Base-by-base conservation (phyloP, 1,140 invertebrate species). In the Sarcophaga bullata region DNA sequence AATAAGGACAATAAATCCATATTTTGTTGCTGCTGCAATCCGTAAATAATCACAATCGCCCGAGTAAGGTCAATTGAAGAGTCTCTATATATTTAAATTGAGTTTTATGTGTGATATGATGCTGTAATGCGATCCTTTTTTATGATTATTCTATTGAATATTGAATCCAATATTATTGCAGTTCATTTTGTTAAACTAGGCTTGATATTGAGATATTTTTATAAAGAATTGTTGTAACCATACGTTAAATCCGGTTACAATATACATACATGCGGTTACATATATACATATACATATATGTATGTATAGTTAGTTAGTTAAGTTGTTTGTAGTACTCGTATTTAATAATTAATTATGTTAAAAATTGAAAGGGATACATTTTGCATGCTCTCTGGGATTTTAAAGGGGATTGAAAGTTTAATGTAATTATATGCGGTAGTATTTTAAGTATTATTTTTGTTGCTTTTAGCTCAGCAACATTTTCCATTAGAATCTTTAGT, bases 21-120 rank as follows among this genome's bases (percentile, higher is more conserved):
- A n/a, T 81, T 73, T 25, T 81, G 82, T 73, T 83, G 82, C 80
- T 83, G 68, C 17, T 78, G 48, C 8, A 50, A 78, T 50, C 50
- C 75, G 1, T 76, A 50, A 78, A n/a, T 9, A 10, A 47, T 47
- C 9, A 48, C 0, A 11, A 75, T 47, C 0, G 46, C 37, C 25
- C 25, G 37, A 37, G n/a, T 8, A 17, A 49, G 5, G n/a, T n/a
- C n/a, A n/a, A n/a, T n/a, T n/a, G n/a, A 17, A 48, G 13, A 8
- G 48, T 50, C 19, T 3, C 13, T 52, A n/a, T 78, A 50, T 78
- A 50, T 50, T 48, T 6, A 50, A 50, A 78, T 52, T 68, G n/a
- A 9, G 17, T 5, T 68, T 13, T 78, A 50, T 78, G n/a, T 50
- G 75, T 78, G 75, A 37, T 37, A 37, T 78, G 75, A 78, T 19